Conservation (phyloP, 1,140 invertebrate species). For the Drosophila azteca region DNA sequence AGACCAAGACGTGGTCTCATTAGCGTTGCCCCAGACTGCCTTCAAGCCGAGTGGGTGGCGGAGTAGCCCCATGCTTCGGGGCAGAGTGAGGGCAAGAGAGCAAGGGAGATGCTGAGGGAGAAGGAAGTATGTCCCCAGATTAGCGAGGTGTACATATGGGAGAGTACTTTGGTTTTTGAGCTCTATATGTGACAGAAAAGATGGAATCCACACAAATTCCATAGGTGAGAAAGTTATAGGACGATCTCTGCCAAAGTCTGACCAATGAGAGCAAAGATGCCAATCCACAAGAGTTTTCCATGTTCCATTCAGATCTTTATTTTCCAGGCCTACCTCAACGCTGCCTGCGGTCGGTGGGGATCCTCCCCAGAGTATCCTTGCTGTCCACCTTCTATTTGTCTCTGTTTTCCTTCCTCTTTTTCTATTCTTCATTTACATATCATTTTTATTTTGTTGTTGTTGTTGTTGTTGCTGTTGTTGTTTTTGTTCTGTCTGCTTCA, state of each 20-base stretch:
- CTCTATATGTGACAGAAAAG: too few species aligned
- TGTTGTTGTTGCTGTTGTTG: constrained; percentile 43
- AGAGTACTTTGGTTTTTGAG: too few species aligned
- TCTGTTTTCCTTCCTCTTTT: neutral
- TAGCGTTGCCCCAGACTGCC: constrained; percentile 58
- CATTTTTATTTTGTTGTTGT: constrained; percentile 50
- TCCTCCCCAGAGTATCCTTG: neutral
- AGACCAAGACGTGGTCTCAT: constrained; percentile 61
- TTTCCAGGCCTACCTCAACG: too few species aligned
- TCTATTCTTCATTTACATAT: constrained; percentile 21
- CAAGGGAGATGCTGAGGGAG: neutral
- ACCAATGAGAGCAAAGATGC: too few species aligned
- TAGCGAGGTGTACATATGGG: too few species aligned
- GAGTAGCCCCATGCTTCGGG: neutral
- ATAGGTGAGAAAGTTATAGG: too few species aligned
- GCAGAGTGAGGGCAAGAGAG: neutral
- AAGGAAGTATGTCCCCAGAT: too few species aligned
- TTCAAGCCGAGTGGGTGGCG: neutral
- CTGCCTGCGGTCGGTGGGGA: neutral
- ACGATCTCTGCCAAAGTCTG: too few species aligned
- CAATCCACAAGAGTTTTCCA: too few species aligned
- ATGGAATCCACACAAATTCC: too few species aligned
- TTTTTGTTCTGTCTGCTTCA: constrained; percentile 64
- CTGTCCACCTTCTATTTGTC: too few species aligned
- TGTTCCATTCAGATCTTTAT: too few species aligned